Evolutionary conservation across 2,888 invertebrate species (phyloP).

Genomic region (Meiosimyza decipiens): DNA sequence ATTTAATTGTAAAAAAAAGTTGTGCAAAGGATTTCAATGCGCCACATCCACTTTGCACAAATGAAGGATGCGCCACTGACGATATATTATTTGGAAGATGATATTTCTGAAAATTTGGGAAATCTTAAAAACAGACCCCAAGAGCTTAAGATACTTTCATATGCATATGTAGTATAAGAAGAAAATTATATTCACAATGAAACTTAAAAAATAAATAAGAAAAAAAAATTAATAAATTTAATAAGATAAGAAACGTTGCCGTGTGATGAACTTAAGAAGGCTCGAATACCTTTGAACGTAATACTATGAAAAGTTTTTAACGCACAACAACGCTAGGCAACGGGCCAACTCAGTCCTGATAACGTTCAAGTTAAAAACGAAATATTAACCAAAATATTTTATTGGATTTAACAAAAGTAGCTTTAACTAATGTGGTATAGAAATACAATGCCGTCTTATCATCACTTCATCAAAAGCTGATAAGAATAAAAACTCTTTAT

Average conservation of each 20-base stretch:
- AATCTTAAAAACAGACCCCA: too few relatives aligned
- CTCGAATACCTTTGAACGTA: constrained; percentile 33
- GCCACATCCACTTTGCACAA: too few relatives aligned
- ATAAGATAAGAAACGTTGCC: constrained; percentile 28
- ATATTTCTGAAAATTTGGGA: too few relatives aligned
- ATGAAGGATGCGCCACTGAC: too few relatives aligned
- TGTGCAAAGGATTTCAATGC: too few relatives aligned
- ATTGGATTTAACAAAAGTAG: too few relatives aligned
- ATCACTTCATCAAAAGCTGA: constrained; percentile 15
- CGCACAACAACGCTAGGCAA: constrained; percentile 32
- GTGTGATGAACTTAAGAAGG: constrained; percentile 34
- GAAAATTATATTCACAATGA: not conserved
- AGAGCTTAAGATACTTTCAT: too few relatives aligned
- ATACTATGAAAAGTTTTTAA: constrained; percentile 12
- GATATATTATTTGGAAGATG: too few relatives aligned
- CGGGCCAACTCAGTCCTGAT: constrained; percentile 36
- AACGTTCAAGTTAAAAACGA: constrained; percentile 7
- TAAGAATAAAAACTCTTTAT: not conserved
- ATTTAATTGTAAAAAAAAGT: too few relatives aligned
- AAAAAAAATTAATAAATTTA: not conserved
- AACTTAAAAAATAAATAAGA: not conserved
- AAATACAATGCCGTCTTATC: constrained; percentile 5
- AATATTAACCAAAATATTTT: constrained; percentile 5
- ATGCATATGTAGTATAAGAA: too few relatives aligned
- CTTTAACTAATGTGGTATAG: too few relatives aligned